Evolutionary conservation across 2,888 invertebrate genomes (phyloP).

Genomic region (Trisateles emortualis): DNA sequence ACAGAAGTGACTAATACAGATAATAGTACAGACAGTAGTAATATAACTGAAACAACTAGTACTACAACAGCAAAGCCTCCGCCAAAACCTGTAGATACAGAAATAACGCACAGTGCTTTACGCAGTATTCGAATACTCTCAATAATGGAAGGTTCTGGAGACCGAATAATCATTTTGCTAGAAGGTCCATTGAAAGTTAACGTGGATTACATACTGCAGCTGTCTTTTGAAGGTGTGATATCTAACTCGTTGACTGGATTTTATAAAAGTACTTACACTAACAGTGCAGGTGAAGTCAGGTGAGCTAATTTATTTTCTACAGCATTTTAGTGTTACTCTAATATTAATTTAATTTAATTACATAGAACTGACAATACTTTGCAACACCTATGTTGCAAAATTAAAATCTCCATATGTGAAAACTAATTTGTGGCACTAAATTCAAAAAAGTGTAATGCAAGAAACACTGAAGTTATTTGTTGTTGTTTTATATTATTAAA

Average conservation of each 20-base stretch:
- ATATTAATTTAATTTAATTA: too few relatives aligned
- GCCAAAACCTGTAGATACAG: slow-evolving; percentile 54
- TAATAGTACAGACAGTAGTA: slow-evolving; percentile 6
- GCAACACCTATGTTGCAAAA: too few relatives aligned
- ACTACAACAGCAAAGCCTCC: slow-evolving; percentile 27
- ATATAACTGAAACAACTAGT: slow-evolving; percentile 31
- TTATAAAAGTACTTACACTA: slow-evolving; percentile 88
- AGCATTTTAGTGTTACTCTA: too few relatives aligned
- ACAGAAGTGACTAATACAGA: slow-evolving; percentile 15
- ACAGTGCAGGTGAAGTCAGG: slow-evolving; percentile 77
- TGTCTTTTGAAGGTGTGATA: slow-evolving; percentile 85
- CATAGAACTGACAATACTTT: too few relatives aligned
- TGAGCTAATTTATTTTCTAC: slow-evolving; percentile 47
- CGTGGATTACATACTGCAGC: slow-evolving; percentile 85
- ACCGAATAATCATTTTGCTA: slow-evolving; percentile 66
- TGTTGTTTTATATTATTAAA: too few relatives aligned
- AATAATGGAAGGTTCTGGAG: slow-evolving; percentile 67
- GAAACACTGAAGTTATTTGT: too few relatives aligned
- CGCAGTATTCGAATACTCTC: slow-evolving; percentile 70
- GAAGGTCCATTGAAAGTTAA: slow-evolving; percentile 74
- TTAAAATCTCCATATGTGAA: too few relatives aligned
- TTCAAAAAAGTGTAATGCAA: too few relatives aligned
- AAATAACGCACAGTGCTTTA: slow-evolving; percentile 74
- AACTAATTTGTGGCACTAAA: too few relatives aligned
- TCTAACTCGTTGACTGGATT: slow-evolving; percentile 89